These are phyloP conservation scores for Pelobates cultripes DNA, from an alignment of 2,797 vertebrate genomes.

Conservation along the genomic window DNA sequence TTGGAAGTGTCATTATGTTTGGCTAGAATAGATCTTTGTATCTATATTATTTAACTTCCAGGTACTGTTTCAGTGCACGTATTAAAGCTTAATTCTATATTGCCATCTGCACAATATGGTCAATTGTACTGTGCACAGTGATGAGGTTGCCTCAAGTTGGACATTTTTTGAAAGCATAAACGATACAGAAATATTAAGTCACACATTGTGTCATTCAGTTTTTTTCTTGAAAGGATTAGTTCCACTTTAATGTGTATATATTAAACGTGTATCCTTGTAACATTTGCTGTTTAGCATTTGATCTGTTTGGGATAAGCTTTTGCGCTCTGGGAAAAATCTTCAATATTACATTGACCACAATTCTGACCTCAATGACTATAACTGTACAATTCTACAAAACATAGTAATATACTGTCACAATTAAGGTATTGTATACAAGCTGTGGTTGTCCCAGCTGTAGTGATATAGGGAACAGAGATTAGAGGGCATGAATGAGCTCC, in stretches of 20 bases:
- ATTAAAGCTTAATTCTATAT: background rate
- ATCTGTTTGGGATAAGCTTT: conserved; percentile 2
- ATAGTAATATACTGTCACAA: conserved; percentile 33
- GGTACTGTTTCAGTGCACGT: background rate
- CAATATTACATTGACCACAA: conserved; percentile 46
- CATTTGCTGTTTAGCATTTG: conserved; percentile 10
- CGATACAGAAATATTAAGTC: background rate
- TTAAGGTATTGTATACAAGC: conserved; percentile 34
- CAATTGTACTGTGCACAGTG: too few species aligned
- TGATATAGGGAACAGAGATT: conserved; percentile 27
- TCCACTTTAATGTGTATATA: background rate
- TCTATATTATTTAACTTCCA: background rate
- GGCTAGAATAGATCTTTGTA: conserved; percentile 15
- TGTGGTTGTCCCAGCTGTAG: conserved; percentile 31
- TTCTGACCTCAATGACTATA: conserved; percentile 26
- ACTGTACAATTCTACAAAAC: conserved; percentile 8
- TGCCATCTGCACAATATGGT: background rate
- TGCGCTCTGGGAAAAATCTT: conserved; percentile 3
- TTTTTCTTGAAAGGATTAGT: background rate
- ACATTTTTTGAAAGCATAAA: too few species aligned
- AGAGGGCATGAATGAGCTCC: conserved; percentile 32
- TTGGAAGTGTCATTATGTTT: conserved; percentile 16
- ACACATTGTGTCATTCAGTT: background rate
- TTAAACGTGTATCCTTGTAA: background rate
- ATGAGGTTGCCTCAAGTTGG: too few species aligned